A percentile compares a stretch with the other conserved stretches of the same genome.
Conservation (phyloP, 2,797 vertebrate species). For the Tadarida brasiliensis region DNA sequence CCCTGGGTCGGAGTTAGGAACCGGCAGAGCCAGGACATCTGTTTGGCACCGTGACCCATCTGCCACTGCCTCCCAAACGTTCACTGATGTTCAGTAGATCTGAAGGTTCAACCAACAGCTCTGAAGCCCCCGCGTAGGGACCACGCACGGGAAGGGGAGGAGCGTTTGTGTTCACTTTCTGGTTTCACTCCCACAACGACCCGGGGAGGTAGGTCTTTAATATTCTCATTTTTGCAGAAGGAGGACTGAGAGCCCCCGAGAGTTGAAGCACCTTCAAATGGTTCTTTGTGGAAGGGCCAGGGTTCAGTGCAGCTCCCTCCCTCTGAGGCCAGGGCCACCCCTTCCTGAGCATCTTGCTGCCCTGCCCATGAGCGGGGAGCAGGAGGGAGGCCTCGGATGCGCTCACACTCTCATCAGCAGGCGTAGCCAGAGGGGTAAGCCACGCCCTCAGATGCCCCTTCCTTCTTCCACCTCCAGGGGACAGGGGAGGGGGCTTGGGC, state of each 20-base stretch:
- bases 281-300: background rate
- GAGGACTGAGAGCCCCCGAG: background rate
- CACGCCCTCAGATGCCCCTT: background rate
- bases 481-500: background rate
- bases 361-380: background rate
- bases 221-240: background rate
- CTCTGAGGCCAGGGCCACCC: rapidly evolving
- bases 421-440: too few relatives aligned
- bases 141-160: too few relatives aligned
- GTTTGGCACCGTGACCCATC: rapidly evolving
- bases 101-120: background rate
- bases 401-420: background rate
- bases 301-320: background rate
- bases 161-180: background rate
- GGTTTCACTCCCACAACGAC: background rate
- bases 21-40: background rate
- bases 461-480: too few relatives aligned
- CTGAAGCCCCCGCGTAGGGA: rapidly evolving
- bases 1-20: background rate
- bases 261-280: background rate
- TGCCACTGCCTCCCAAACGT: background rate
- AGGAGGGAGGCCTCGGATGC: too few relatives aligned
- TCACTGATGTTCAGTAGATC: background rate
- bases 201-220: background rate
- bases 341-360: background rate